Evolutionary conservation across 2,113 vertebrate species (phyloP).

Genomic region (Mustelus asterias): DNA sequence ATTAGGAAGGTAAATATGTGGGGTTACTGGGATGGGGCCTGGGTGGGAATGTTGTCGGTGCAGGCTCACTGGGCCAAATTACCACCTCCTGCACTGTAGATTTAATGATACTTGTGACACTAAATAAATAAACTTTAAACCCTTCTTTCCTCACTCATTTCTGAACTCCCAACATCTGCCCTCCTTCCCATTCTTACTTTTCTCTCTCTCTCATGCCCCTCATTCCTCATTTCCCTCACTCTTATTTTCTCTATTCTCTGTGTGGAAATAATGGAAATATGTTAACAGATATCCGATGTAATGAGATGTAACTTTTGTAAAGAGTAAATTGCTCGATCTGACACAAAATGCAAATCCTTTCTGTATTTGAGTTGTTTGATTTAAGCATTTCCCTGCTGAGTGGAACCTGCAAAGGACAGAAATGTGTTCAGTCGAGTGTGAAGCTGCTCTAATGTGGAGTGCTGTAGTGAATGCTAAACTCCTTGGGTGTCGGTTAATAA

Average conservation of each 20-base stretch:
- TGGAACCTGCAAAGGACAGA: neutral
- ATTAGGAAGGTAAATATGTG: no score
- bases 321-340: neutral
- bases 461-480: constrained; percentile 1
- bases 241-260: neutral
- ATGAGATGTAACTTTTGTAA: constrained; percentile 18
- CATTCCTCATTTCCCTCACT: neutral
- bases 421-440: constrained; percentile 17
- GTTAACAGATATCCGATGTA: neutral
- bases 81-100: no score
- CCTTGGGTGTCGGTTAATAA: neutral
- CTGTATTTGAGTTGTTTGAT: constrained; percentile 2
- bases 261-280: neutral
- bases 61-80: no score
- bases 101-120: no score
- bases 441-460: neutral
- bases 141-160: neutral
- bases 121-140: neutral
- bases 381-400: neutral
- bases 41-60: no score
- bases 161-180: neutral
- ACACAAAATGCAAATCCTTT: neutral
- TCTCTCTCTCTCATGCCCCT: neutral
- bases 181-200: neutral
- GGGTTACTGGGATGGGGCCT: no score